phyloP scores from a whole-genome alignment of 2,888 invertebrate species.

The Aspidiotus destructor region DNA sequence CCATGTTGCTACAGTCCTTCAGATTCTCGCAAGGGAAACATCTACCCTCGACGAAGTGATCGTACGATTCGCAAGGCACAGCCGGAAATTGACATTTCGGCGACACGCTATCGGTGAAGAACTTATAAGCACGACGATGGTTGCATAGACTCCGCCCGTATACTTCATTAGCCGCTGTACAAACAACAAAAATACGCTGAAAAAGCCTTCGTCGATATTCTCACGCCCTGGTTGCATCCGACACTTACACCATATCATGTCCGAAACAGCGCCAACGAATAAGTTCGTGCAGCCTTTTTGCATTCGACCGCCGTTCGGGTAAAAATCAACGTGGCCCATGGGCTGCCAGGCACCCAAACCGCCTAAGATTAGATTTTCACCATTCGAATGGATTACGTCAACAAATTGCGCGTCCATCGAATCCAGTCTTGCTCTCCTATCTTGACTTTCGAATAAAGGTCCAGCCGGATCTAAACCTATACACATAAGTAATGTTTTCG shows the following conservation, averaged over 20 bases:
- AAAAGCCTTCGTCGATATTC: neutral
- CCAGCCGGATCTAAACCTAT: conserved; percentile 80
- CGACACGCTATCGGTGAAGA: conserved; percentile 88
- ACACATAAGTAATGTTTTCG: conserved; percentile 34
- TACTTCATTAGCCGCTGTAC: conserved; percentile 55
- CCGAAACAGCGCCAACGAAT: conserved; percentile 82
- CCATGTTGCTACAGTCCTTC: conserved; percentile 75
- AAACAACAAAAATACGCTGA: conserved; percentile 34
- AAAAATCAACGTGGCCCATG: conserved; percentile 85
- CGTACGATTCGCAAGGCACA: conserved; percentile 75
- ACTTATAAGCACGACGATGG: conserved; percentile 83
- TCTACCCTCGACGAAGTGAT: conserved; percentile 67
- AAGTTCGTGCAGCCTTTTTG: conserved; percentile 87
- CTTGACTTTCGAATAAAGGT: conserved; percentile 82
- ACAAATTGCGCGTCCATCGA: conserved; percentile 77
- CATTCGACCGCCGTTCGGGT: conserved; percentile 83
- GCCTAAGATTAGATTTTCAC: conserved; percentile 80
- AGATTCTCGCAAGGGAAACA: conserved; percentile 59
- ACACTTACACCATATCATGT: conserved; percentile 72
- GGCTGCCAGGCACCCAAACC: conserved; percentile 83
- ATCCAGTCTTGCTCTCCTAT: conserved; percentile 72
- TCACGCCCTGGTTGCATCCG: neutral
- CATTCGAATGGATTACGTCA: conserved; percentile 88
- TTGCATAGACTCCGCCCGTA: conserved; percentile 86
- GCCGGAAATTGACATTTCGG: conserved; percentile 85